Conservation (phyloP, 1,140 invertebrate species). For the Meloidogyne hapla region DNA sequence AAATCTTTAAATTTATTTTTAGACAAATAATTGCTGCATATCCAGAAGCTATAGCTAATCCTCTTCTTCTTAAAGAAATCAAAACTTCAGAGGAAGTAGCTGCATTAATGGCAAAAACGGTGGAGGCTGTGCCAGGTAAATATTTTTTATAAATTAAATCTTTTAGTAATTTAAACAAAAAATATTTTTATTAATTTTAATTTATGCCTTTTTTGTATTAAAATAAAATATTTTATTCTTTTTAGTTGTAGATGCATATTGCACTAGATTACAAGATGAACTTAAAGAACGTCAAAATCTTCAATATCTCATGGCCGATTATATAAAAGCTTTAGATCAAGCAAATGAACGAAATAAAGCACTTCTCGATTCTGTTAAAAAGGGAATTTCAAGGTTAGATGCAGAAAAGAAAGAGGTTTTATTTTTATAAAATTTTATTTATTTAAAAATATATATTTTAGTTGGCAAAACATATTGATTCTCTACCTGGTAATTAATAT, state of each 20-base stretch:
- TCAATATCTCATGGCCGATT: conserved; percentile 29
- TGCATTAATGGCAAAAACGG: conserved; percentile 39
- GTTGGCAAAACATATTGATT: conserved; percentile 15
- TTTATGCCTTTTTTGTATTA: background rate
- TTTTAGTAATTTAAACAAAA: background rate
- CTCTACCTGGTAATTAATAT: background rate
- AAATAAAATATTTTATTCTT: too few species aligned
- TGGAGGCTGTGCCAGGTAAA: conserved; percentile 27
- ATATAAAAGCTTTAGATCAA: conserved; percentile 32
- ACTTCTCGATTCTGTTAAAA: conserved; percentile 24
- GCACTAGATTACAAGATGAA: conserved; percentile 19
- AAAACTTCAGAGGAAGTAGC: conserved; percentile 35
- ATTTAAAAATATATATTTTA: background rate
- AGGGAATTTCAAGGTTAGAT: conserved; percentile 27
- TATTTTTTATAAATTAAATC: too few species aligned
- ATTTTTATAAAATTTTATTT: background rate
- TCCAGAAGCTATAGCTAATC: conserved; percentile 53
- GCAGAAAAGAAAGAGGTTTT: conserved; percentile 31
- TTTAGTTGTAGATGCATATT: conserved; percentile 18
- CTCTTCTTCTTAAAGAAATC: conserved; percentile 37
- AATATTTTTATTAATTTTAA: too few species aligned
- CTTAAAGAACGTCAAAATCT: conserved; percentile 32
- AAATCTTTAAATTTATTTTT: conserved; percentile 3
- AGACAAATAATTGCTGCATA: conserved; percentile 46
- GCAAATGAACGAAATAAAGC: conserved; percentile 31